These are phyloP conservation scores for Hemichromis elongatus DNA, from an alignment of 2,113 vertebrate genomes.

Conservation along the genomic window DNA sequence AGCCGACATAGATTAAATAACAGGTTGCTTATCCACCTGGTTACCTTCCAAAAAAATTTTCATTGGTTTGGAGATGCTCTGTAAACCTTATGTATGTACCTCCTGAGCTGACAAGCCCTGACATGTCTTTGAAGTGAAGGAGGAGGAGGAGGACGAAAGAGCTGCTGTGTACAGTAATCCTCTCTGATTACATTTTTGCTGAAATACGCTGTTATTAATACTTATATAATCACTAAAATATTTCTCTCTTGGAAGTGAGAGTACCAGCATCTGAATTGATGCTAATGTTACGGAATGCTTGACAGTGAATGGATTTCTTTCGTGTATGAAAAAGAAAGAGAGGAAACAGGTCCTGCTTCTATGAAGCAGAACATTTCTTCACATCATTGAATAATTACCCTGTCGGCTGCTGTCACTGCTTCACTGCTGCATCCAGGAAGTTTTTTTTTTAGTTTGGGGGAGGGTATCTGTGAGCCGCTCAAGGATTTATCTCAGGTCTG, in stretches of 20 bases:
- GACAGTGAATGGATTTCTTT: neutral
- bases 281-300: neutral
- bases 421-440: neutral
- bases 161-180: neutral
- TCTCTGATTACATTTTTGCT: neutral
- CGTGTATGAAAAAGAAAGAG: neutral
- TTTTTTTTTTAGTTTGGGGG: neutral
- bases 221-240: neutral
- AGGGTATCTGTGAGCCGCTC: conserved; percentile 1
- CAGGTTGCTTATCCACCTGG: neutral
- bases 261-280: neutral
- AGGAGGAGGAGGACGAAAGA: neutral
- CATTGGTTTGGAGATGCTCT: neutral
- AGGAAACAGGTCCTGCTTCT: neutral
- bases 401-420: neutral
- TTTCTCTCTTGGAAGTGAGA: neutral
- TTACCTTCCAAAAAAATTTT: neutral
- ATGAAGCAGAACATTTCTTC: neutral
- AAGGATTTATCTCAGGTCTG: neutral
- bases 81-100: neutral
- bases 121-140: neutral
- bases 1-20: neutral
- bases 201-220: neutral
- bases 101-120: neutral
- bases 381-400: neutral